Evolutionary conservation across 2,888 invertebrate genomes (phyloP).

Genomic region (Physocephala rufipes): DNA sequence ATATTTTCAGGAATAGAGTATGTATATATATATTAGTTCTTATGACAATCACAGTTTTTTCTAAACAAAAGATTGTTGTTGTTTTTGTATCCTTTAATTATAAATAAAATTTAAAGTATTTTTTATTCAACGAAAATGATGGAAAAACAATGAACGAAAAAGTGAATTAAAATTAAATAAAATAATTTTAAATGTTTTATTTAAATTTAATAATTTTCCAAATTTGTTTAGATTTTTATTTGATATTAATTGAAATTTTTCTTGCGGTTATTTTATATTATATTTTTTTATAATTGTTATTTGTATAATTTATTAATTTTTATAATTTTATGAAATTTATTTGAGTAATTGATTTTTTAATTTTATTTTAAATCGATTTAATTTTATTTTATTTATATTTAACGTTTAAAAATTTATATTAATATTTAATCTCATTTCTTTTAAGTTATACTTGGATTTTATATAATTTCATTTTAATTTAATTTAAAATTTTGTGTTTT

Average conservation of each 20-base stretch:
- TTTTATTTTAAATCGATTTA: slow-evolving; percentile 41
- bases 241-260: slow-evolving; percentile 41
- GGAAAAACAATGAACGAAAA: slow-evolving; percentile 6
- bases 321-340: slow-evolving; percentile 36
- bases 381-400: slow-evolving; percentile 45
- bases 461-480: slow-evolving; percentile 32
- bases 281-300: slow-evolving; percentile 39
- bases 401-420: slow-evolving; percentile 35
- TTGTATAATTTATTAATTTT: slow-evolving; percentile 44
- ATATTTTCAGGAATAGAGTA: not conserved
- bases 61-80: slow-evolving; percentile 21
- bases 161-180: not conserved
- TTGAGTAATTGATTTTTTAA: slow-evolving; percentile 42
- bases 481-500: slow-evolving; percentile 30
- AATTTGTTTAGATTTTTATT: slow-evolving; percentile 37
- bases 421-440: slow-evolving; percentile 21
- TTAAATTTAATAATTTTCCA: not conserved
- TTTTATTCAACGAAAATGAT: not conserved
- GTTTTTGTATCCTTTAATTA: slow-evolving; percentile 2
- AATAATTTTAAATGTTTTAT: not conserved
- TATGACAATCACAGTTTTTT: slow-evolving; percentile 35
- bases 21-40: slow-evolving; percentile 29
- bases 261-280: slow-evolving; percentile 30
- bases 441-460: slow-evolving; percentile 35
- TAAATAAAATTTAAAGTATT: not conserved